Percentiles rank a stretch among this genome's conserved stretches.
Conservation (phyloP, 2,797 vertebrate genomes). For the Prionace glauca region DNA sequence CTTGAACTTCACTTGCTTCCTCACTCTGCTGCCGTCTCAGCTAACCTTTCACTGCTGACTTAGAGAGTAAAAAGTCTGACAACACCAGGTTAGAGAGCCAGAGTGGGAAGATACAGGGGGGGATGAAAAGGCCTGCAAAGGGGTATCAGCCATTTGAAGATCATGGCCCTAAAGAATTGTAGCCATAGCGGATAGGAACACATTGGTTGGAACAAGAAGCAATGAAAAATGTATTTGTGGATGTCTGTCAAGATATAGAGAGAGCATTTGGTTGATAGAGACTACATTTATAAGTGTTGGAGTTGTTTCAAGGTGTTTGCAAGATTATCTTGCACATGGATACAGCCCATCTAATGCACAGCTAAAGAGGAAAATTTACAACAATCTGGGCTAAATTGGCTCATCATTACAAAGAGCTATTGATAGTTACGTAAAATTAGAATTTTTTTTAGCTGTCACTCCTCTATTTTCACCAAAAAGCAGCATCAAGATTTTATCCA, state of each 20-base stretch:
- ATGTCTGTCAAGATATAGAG: not conserved
- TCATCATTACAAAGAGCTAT: not conserved
- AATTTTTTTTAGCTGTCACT: not conserved
- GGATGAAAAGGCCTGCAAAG: not conserved
- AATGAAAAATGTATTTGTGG: not conserved
- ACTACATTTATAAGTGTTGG: not conserved
- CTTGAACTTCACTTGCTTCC: not conserved
- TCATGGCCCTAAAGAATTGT: not conserved
- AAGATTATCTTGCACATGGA: not conserved
- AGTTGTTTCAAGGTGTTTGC: not conserved
- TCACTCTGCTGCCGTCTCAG: not conserved
- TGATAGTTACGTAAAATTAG: not conserved
- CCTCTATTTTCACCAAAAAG: not conserved
- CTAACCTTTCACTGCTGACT: not conserved
- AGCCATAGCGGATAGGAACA: not conserved
- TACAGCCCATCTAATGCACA: not conserved
- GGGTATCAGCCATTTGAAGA: not conserved
- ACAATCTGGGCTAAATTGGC: not conserved
- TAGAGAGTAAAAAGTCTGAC: no score
- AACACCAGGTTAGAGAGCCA: not conserved
- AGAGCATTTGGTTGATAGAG: no score
- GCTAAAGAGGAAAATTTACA: not conserved
- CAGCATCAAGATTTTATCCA: not conserved
- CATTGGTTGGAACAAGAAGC: not conserved
- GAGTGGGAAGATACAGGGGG: not conserved